Evolutionary conservation across 2,888 invertebrate genomes (phyloP), one percentile per base, ranked within the genome.

Genomic region (Mythimna vitellina): DNA sequence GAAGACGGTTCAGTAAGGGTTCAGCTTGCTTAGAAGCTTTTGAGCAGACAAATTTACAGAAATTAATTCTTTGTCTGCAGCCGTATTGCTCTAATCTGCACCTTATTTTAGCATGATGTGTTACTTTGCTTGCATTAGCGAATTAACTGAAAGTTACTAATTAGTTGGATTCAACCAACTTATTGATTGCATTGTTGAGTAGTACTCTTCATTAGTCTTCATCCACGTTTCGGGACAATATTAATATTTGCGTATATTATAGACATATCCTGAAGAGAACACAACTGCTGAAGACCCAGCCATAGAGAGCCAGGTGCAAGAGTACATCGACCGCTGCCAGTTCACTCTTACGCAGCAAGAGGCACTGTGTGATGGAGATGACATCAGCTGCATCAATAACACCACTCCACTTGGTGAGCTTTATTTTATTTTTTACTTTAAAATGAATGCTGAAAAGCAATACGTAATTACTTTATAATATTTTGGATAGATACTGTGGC

Each of bases 311-410:
- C 73, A 88, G 20, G 91, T 93, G 4, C 88, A 91, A 64, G 93
- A 94, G 62, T 92, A 93, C 64, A 76, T 95, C 64, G 93, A 93
- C 49, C 89, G 90, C 12, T 96, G 96, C 69, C 93, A 94, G 86
- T 92, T 90, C 84, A 95, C 94, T 25, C 86, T 95, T 77, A 93
- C 95, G 25, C 90, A 91, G 85, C 96, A 96, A 70, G 95, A 95
- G 80, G 92, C 96, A 20, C 89, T 95, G 4, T 96, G 96, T 75
- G 96, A 96, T 54, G 95, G 94, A 3, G 93, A 92, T 1, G 92
- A 92, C 42, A 84, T 83, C 7, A 87, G 85, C 58, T 96, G 96
- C 64, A 76, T 88, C 12, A 87, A 91, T 51, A 77, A 79, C 10
- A 87, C 88, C 1, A 83, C 88, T 1, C 72, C 91, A 4, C 81